A percentile compares a stretch with the other conserved stretches of the same genome.
Conservation (phyloP, 2,797 vertebrate genomes). For the Chiroxiphia lanceolata region DNA sequence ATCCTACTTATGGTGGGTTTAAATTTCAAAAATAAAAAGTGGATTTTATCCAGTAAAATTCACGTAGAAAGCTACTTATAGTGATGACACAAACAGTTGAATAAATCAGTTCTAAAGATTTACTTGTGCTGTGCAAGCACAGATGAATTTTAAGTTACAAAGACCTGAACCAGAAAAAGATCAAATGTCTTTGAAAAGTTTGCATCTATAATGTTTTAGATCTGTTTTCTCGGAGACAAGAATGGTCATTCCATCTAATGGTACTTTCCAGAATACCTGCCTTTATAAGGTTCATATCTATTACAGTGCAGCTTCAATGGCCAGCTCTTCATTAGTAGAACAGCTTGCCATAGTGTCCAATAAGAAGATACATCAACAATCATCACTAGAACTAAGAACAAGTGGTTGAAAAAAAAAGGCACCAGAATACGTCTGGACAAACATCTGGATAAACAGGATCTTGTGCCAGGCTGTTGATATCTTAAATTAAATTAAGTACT, state of each 20-base stretch:
- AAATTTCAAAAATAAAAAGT: not conserved
- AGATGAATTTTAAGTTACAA: not conserved
- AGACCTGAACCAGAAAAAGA: not conserved
- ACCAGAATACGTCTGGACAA: not conserved
- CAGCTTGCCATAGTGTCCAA: not conserved
- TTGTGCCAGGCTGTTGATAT: not conserved
- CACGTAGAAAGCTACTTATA: not conserved
- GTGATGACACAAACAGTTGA: not conserved
- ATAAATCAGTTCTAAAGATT: not conserved
- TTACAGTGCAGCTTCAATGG: not conserved
- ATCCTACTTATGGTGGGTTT: conserved; percentile 80
- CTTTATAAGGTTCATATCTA: not conserved
- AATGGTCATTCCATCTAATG: not conserved
- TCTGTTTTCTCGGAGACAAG: not conserved
- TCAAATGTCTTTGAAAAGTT: not conserved
- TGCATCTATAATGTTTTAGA: not conserved
- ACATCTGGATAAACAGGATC: not conserved
- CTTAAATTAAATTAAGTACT: not conserved
- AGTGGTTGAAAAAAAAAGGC: not conserved
- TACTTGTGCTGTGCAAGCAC: not conserved
- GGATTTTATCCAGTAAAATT: not conserved
- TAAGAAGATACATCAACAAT: not conserved
- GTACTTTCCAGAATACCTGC: not conserved
- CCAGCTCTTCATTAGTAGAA: not conserved
- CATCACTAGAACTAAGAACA: not conserved